These are phyloP conservation scores for Tipula lateralis DNA, from an alignment of 2,888 invertebrate species.

Conservation along the genomic window DNA sequence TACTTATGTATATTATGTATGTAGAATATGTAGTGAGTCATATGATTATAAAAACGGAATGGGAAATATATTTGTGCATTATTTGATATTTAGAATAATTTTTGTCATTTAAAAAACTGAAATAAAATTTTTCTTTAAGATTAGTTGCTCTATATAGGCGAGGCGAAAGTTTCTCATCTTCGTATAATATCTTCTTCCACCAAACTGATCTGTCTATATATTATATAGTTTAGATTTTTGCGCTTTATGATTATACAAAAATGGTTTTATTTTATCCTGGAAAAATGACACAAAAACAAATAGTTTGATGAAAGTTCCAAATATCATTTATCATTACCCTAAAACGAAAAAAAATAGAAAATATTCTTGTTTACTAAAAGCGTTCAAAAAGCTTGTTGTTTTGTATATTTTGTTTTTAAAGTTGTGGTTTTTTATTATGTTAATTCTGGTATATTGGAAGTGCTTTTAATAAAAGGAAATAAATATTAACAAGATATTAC, in stretches of 20 bases:
- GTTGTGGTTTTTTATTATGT: not conserved
- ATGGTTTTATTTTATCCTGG: not conserved
- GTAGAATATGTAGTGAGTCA: not conserved
- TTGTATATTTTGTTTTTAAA: not conserved
- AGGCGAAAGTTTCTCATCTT: not conserved
- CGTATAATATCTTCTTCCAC: not conserved
- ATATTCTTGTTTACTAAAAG: not conserved
- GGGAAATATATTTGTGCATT: not conserved
- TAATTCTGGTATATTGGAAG: not conserved
- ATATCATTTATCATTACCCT: not conserved
- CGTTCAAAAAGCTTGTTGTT: not conserved
- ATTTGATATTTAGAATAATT: not conserved
- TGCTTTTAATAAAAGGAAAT: not conserved
- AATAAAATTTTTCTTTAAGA: not conserved
- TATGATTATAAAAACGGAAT: not conserved
- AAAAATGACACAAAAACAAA: slow-evolving; percentile 24
- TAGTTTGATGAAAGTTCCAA: slow-evolving; percentile 19
- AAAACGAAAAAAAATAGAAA: not conserved
- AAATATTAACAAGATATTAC: not conserved
- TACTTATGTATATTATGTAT: not conserved
- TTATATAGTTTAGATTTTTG: not conserved
- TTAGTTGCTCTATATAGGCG: not conserved
- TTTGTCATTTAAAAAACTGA: not conserved
- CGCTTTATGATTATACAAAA: not conserved
- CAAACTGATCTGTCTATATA: not conserved